A percentile compares a stretch with the other conserved stretches of the same genome.
Evolutionary conservation across 92 coral and sea anemone species (phyloP).

Genomic region (Zoanthus gigantus): DNA sequence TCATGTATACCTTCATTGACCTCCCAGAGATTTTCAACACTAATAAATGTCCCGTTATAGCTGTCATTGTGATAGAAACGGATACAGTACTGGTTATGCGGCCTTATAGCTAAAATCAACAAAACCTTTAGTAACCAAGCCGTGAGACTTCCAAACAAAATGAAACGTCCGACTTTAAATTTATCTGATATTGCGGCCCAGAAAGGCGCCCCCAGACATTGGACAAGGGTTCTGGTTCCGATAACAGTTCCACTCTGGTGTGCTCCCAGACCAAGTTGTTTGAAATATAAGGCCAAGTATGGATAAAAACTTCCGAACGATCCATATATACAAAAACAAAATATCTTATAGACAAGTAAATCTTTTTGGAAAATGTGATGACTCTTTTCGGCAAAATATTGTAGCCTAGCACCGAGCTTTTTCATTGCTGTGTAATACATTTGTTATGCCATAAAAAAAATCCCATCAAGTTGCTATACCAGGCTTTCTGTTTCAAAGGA

Average conservation of each 20-base stretch:
- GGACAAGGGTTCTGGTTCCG: conserved; percentile 60
- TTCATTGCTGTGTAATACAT: background rate
- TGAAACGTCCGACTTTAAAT: conserved; percentile 29
- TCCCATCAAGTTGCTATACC: no score
- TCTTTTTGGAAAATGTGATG: conserved; percentile 25
- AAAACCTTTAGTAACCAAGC: conserved; percentile 52
- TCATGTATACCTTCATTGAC: background rate
- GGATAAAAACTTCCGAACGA: conserved; percentile 50
- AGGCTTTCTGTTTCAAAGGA: no score
- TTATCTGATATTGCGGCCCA: conserved; percentile 59
- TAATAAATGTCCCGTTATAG: background rate
- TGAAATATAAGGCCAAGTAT: conserved; percentile 59
- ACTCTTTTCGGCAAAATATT: background rate
- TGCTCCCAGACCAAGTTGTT: conserved; percentile 61
- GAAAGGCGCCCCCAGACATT: conserved; percentile 61
- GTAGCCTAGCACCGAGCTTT: background rate
- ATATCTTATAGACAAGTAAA: conserved; percentile 46
- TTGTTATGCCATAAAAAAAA: no score
- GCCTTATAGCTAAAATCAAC: conserved; percentile 45
- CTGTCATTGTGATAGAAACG: conserved; percentile 31
- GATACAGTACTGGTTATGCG: conserved; percentile 53
- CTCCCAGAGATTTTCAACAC: conserved; percentile 15
- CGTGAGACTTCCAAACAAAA: conserved; percentile 46
- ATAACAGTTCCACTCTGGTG: conserved; percentile 53
- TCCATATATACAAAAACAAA: conserved; percentile 58